Evolutionary conservation across 2,113 vertebrate species (phyloP).

Genomic region (Scomber japonicus): DNA sequence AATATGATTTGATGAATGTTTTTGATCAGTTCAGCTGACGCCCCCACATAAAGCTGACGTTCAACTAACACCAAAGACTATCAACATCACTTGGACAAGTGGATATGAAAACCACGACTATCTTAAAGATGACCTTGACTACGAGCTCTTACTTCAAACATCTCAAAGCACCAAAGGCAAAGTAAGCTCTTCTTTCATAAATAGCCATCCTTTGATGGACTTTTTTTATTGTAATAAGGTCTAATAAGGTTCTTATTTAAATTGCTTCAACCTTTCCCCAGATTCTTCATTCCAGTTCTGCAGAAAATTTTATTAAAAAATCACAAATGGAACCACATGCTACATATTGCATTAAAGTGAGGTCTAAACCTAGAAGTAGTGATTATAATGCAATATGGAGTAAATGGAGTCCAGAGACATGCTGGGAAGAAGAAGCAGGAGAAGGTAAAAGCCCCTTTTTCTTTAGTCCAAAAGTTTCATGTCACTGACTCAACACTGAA

Average conservation of each 20-base stretch:
- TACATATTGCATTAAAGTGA: slow-evolving; percentile 52
- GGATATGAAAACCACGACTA: background rate
- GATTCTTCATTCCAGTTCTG: fast-evolving
- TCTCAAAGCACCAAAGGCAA: fast-evolving
- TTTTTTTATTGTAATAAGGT: background rate
- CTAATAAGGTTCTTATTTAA: background rate
- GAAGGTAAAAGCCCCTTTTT: slow-evolving; percentile 37
- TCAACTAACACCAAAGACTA: background rate
- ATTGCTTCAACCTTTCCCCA: slow-evolving; percentile 20
- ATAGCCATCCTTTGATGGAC: background rate
- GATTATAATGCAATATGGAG: background rate
- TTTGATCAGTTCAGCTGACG: slow-evolving; percentile 69
- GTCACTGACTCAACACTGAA: background rate
- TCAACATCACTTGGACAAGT: slow-evolving; percentile 64
- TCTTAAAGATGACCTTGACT: fast-evolving
- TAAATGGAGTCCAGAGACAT: slow-evolving; percentile 47
- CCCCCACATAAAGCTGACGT: slow-evolving; percentile 45
- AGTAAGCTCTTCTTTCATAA: slow-evolving; percentile 33
- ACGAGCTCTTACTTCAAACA: slow-evolving; percentile 41
- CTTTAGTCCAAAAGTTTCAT: background rate
- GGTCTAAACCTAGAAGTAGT: fast-evolving
- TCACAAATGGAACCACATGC: background rate
- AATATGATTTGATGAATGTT: slow-evolving; percentile 10
- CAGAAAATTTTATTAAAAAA: fast-evolving
- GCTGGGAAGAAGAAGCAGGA: slow-evolving; percentile 13